Percentiles rank a stretch among this genome's conserved stretches.
These are phyloP conservation scores for Timema podura DNA, from an alignment of 2,888 invertebrate species.

Conservation along the genomic window DNA sequence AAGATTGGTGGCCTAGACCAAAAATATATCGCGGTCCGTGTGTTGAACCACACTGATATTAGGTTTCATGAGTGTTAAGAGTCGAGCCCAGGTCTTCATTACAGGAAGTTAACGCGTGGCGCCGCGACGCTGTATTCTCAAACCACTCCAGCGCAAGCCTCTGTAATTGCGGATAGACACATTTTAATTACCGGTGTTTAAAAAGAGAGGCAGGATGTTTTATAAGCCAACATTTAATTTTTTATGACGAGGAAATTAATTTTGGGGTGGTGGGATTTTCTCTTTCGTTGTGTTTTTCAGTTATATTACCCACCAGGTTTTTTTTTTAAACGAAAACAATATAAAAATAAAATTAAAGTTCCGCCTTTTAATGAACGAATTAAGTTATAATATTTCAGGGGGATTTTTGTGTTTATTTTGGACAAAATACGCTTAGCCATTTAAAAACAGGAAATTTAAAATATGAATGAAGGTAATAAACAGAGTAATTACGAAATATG, in stretches of 20 bases:
- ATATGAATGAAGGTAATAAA: slow-evolving; percentile 4
- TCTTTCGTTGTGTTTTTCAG: background rate
- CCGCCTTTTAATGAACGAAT: slow-evolving; percentile 17
- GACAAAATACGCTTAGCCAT: background rate
- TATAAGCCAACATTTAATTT: slow-evolving; percentile 28
- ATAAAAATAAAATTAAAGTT: slow-evolving; percentile 11
- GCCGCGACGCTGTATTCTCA: too few species aligned
- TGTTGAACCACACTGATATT: too few species aligned
- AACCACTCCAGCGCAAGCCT: too few species aligned
- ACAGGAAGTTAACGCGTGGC: too few species aligned
- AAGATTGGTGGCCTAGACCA: too few species aligned
- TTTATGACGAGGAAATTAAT: slow-evolving; percentile 31
- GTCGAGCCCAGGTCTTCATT: too few species aligned
- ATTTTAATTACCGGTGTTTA: slow-evolving; percentile 30
- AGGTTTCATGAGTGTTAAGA: too few species aligned
- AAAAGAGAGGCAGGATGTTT: slow-evolving; percentile 16
- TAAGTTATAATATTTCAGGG: slow-evolving; percentile 17
- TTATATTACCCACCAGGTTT: background rate
- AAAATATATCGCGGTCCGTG: too few species aligned
- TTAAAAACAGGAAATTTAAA: slow-evolving; percentile 17
- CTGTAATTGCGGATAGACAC: slow-evolving; percentile 28
- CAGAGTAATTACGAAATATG: slow-evolving; percentile 8
- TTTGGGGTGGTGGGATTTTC: slow-evolving; percentile 25
- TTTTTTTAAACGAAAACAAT: slow-evolving; percentile 8
- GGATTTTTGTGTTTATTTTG: slow-evolving; percentile 15